phyloP scores from a whole-genome alignment of 2,113 vertebrate species.

The Apodemus sylvaticus region DNA sequence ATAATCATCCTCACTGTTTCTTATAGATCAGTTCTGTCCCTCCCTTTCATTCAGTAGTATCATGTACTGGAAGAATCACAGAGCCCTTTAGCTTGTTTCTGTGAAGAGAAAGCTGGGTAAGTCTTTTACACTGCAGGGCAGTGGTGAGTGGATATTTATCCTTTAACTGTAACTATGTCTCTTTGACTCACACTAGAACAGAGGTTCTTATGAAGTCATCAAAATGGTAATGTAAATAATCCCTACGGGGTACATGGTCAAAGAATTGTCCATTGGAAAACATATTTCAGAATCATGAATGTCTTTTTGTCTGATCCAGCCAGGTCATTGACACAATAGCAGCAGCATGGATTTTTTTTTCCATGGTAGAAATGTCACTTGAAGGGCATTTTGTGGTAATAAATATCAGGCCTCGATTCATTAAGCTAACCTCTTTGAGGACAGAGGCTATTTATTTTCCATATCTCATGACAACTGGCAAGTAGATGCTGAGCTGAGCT shows the following conservation, averaged over 20 bases:
- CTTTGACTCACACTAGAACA: background rate
- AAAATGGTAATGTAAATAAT: background rate
- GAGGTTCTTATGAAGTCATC: background rate
- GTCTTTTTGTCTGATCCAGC: background rate
- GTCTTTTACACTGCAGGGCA: background rate
- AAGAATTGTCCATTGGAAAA: background rate
- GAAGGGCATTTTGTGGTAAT: background rate
- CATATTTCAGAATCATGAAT: background rate
- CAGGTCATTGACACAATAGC: background rate
- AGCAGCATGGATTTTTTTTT: background rate
- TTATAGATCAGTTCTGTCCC: background rate
- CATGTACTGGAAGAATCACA: too few species aligned
- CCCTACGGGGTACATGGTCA: background rate
- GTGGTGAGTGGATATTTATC: background rate
- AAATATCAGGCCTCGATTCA: background rate
- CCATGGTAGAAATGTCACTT: background rate
- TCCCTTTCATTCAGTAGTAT: background rate
- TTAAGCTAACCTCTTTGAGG: background rate
- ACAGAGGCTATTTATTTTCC: background rate
- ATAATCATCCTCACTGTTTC: background rate
- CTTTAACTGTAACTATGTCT: background rate
- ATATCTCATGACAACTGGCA: background rate
- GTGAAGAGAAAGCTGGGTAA: background rate
- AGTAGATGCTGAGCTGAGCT: background rate
- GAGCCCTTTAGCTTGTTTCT: background rate